Percentiles rank a stretch among this genome's conserved stretches.
Conservation (phyloP, 2,113 vertebrate species). For the Microcebus lehilahytsara region DNA sequence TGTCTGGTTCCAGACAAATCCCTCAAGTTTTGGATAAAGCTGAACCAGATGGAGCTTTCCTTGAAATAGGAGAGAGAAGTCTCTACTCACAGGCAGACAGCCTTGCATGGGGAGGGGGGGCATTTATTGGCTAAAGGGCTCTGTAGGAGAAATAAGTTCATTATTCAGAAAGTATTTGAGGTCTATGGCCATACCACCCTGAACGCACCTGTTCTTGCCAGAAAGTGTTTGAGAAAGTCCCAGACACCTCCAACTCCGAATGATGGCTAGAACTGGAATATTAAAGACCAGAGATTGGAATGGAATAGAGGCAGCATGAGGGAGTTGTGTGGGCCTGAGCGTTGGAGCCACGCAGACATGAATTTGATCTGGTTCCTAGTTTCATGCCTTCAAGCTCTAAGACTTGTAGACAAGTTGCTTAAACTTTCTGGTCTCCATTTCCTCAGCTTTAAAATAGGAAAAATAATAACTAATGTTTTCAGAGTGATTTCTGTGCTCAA, state of each 20-base stretch:
- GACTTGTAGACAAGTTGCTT: background rate
- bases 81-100: background rate
- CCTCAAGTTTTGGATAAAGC: background rate
- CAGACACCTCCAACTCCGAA: background rate
- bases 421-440: background rate
- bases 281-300: background rate
- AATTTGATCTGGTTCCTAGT: background rate
- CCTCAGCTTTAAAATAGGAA: background rate
- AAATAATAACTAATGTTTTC: background rate
- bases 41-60: background rate
- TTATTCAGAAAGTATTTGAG: background rate
- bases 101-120: accelerated
- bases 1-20: background rate
- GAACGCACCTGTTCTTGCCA: no score
- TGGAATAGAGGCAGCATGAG: background rate
- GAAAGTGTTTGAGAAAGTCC: background rate
- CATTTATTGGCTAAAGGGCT: background rate
- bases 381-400: background rate
- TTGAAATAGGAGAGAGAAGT: background rate
- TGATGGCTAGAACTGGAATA: background rate
- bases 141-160: background rate
- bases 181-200: no score
- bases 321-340: background rate
- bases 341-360: background rate
- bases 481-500: background rate